These are phyloP conservation scores for Trissoscelio sp. DNA, from an alignment of 2,888 invertebrate species.

Conservation along the genomic window DNA sequence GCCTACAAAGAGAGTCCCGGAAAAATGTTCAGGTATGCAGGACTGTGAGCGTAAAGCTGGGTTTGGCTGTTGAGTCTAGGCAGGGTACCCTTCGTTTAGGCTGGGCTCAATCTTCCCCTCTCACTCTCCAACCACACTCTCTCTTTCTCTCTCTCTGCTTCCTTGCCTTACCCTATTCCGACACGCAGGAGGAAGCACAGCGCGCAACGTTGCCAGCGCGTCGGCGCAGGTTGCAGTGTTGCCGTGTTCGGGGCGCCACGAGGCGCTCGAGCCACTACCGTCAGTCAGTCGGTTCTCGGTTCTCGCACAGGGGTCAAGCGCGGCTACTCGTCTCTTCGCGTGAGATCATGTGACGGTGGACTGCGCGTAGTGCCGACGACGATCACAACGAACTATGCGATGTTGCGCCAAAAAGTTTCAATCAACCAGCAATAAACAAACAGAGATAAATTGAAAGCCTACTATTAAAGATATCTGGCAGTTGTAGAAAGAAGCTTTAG, in stretches of 20 bases:
- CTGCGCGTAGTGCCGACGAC: slow-evolving; percentile 67
- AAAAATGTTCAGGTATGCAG: slow-evolving; percentile 17
- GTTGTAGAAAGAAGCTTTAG: too few relatives aligned
- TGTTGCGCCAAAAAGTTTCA: too few relatives aligned
- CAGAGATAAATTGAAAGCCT: too few relatives aligned
- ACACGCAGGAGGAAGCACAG: slow-evolving; percentile 71
- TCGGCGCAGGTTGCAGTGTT: slow-evolving; percentile 66
- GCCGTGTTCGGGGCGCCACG: slow-evolving; percentile 64
- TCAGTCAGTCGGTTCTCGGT: slow-evolving; percentile 60
- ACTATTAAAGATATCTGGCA: too few relatives aligned
- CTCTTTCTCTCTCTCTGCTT: slow-evolving; percentile 23
- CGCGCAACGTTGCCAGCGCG: slow-evolving; percentile 60
- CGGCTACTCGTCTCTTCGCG: slow-evolving; percentile 21
- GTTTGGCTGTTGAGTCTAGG: slow-evolving; percentile 14
- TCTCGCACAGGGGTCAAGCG: slow-evolving; percentile 17
- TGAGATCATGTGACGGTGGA: slow-evolving; percentile 74
- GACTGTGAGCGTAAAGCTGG: slow-evolving; percentile 12
- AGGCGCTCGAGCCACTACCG: slow-evolving; percentile 36
- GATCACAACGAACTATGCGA: slow-evolving; percentile 7
- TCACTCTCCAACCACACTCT: slow-evolving; percentile 18
- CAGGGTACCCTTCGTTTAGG: slow-evolving; percentile 18
- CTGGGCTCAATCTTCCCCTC: too few relatives aligned
- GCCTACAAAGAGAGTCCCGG: too few relatives aligned
- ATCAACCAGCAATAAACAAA: too few relatives aligned
- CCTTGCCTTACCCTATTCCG: slow-evolving; percentile 54